A percentile compares a stretch with the other conserved stretches of the same genome.
phyloP scores from a whole-genome alignment of 2,113 vertebrate species.

The Megalops atlanticus region DNA sequence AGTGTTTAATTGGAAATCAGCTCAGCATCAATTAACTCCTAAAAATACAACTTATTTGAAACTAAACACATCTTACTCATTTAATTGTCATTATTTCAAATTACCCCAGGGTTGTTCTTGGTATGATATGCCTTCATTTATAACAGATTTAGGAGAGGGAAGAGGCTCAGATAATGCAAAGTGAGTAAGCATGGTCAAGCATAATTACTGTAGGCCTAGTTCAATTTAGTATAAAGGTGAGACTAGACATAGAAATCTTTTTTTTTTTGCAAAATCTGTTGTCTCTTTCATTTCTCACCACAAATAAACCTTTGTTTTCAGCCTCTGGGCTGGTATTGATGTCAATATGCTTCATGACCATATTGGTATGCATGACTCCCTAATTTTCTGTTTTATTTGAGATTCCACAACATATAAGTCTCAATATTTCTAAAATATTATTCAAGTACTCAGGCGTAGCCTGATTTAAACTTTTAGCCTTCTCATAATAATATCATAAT shows the following conservation, averaged over 20 bases:
- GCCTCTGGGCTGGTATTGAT: background rate
- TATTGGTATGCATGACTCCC: background rate
- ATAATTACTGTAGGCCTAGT: background rate
- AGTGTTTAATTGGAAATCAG: background rate
- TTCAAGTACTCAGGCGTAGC: background rate
- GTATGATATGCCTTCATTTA: background rate
- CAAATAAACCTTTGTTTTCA: background rate
- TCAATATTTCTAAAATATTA: background rate
- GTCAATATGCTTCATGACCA: background rate
- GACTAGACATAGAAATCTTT: background rate
- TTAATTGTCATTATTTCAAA: background rate
- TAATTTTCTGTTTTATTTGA: background rate
- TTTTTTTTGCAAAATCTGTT: background rate
- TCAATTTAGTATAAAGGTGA: background rate
- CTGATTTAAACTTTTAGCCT: constrained; percentile 7
- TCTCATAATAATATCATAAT: constrained; percentile 15
- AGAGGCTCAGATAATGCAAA: background rate
- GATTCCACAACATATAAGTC: constrained; percentile 1
- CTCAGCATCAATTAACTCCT: background rate
- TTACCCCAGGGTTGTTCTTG: background rate
- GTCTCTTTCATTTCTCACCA: background rate
- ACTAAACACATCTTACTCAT: background rate
- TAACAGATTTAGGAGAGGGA: background rate
- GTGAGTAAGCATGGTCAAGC: background rate
- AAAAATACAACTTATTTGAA: constrained; percentile 4